A percentile compares a stretch with the other conserved stretches of the same genome.
phyloP scores from a whole-genome alignment of 2,797 vertebrate genomes.

The Lophius americanus region DNA sequence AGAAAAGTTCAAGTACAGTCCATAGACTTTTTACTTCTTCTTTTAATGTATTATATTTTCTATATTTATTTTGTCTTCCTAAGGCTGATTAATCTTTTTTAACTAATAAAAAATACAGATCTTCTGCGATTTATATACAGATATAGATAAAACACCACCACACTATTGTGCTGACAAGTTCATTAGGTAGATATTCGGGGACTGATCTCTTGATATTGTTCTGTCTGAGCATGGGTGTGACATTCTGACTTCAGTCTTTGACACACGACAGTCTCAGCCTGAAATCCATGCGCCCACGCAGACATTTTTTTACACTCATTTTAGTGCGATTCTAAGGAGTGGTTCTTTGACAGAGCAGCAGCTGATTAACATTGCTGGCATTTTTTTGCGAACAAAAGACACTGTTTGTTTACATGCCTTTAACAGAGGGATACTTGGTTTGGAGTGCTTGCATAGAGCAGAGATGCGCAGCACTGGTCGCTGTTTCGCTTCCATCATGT shows the following conservation, averaged over 20 bases:
- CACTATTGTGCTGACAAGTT: not conserved
- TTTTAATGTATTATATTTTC: too few species aligned
- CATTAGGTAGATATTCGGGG: not conserved
- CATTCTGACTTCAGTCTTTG: too few species aligned
- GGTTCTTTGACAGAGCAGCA: constrained; percentile 8
- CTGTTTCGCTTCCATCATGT: not conserved
- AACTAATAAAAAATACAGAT: not conserved
- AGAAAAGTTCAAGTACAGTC: too few species aligned
- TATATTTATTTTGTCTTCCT: constrained; percentile 5
- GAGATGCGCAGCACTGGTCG: constrained; percentile 1
- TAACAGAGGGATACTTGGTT: constrained; percentile 26
- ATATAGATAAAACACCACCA: not conserved
- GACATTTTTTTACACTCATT: constrained; percentile 2
- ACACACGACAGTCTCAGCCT: not conserved
- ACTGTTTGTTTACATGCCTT: constrained; percentile 37
- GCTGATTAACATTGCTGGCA: constrained; percentile 24
- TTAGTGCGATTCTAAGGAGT: not conserved
- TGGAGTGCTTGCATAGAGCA: constrained; percentile 16
- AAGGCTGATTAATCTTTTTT: constrained; percentile 5
- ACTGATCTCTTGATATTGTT: not conserved
- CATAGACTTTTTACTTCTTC: too few species aligned
- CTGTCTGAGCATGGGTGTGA: too few species aligned
- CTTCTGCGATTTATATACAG: not conserved
- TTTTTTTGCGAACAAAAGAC: constrained; percentile 40
- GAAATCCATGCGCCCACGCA: not conserved